Evolutionary conservation across 2,113 vertebrate species (phyloP).

Genomic region (Phyllopteryx taeniolatus): DNA sequence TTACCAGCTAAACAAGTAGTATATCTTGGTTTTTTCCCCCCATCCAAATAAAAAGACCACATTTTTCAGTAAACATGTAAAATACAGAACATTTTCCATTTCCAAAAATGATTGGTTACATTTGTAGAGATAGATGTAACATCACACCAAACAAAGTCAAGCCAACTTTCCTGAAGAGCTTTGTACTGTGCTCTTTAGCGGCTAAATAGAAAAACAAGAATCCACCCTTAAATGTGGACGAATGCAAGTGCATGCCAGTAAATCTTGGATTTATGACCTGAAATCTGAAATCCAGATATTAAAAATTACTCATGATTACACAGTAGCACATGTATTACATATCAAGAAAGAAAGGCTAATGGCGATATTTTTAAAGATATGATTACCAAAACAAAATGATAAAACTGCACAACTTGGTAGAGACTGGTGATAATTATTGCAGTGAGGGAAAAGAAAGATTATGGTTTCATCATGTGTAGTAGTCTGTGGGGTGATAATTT

Average conservation of each 20-base stretch:
- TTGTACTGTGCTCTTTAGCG: slow-evolving; percentile 39
- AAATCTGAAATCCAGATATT: slow-evolving; percentile 70
- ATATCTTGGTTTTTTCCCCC: background rate
- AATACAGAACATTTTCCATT: slow-evolving; percentile 65
- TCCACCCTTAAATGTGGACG: slow-evolving; percentile 55
- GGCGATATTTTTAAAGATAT: slow-evolving; percentile 62
- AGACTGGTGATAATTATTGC: slow-evolving; percentile 65
- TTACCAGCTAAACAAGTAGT: background rate
- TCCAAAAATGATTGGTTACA: slow-evolving; percentile 63
- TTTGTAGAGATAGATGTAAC: slow-evolving; percentile 61
- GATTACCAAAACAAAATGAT: slow-evolving; percentile 66
- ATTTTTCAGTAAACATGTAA: slow-evolving; percentile 52
- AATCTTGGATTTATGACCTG: slow-evolving; percentile 65
- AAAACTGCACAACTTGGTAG: slow-evolving; percentile 62
- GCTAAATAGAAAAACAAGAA: slow-evolving; percentile 43
- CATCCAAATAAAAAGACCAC: slow-evolving; percentile 21
- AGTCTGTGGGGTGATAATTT: slow-evolving; percentile 41
- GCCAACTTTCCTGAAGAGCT: slow-evolving; percentile 49
- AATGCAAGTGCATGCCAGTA: slow-evolving; percentile 76
- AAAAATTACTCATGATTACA: slow-evolving; percentile 73
- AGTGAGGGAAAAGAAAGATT: slow-evolving; percentile 55
- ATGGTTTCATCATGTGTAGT: slow-evolving; percentile 41
- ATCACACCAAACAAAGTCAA: slow-evolving; percentile 60
- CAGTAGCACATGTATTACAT: slow-evolving; percentile 78
- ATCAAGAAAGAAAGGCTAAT: slow-evolving; percentile 69